Conservation (phyloP, 2,113 vertebrate genomes). For the Fregetta grallaria region DNA sequence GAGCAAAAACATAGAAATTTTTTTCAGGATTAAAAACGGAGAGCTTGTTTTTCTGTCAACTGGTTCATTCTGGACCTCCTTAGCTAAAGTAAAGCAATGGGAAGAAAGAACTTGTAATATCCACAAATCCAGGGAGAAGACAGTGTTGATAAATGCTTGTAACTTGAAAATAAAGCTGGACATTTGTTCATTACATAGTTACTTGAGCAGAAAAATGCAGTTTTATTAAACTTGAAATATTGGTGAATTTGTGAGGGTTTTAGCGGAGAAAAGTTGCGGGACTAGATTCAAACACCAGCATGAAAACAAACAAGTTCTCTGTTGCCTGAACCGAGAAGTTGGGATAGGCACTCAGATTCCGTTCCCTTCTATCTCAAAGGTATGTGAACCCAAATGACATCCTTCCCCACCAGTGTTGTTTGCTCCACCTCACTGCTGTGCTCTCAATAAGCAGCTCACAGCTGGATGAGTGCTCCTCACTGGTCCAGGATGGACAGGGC, state of each 20-base stretch:
- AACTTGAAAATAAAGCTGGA: background rate
- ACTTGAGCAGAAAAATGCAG: background rate
- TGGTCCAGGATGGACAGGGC: background rate
- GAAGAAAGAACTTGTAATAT: background rate
- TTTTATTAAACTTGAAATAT: background rate
- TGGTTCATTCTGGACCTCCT: background rate
- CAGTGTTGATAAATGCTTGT: background rate
- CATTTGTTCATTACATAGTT: background rate
- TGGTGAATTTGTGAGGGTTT: background rate
- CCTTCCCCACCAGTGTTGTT: background rate
- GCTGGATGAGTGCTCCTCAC: background rate
- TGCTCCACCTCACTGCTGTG: background rate
- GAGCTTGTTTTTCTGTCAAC: background rate
- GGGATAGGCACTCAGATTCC: background rate
- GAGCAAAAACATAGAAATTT: background rate
- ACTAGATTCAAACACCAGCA: background rate
- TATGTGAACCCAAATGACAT: background rate
- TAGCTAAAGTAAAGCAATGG: background rate
- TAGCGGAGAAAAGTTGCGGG: background rate
- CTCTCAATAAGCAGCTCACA: background rate
- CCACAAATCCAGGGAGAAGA: background rate
- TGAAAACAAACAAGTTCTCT: background rate
- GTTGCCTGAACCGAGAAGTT: background rate
- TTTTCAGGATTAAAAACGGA: background rate
- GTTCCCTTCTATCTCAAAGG: background rate